Evolutionary conservation across 2,797 vertebrate species (phyloP), one percentile per base, ranked within the genome.

Genomic region (Sylvia borin): DNA sequence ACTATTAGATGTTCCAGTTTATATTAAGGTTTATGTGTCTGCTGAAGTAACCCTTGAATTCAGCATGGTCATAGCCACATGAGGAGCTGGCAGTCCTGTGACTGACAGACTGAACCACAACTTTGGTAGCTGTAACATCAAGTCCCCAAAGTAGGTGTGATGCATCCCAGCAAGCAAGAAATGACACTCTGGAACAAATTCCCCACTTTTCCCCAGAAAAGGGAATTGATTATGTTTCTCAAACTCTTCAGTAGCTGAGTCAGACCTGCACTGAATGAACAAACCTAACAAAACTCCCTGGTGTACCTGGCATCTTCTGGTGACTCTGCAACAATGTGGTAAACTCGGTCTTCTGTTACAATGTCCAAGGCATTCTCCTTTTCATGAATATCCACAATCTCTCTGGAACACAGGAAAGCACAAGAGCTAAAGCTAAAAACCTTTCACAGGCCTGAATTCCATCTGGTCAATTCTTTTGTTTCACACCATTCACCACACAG

Each of bases 341-440:
- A 99, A 26, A 98, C 98, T 91, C 99, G 98, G 83, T 99, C 99
- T 31, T 98, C 98, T 3, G 99, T 99, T 90, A 99, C 98, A 53
- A 99, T 95, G 91, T 99, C 99, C 93, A 99, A 97, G 53, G 99
- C 99, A 70, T 99, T 99, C 97, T 99, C 99, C 95, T 99, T 99
- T 96, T 99, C 99, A 12, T 99, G 99, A 96, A 99, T 99, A 97
- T 99, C 99, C 95, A 99, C 98, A 38, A 99, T 99, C 68, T 99
- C 98, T 97, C 99, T 99, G 92, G 48, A 97, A 95, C 51, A 94
- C 19, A 94, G 36, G 38, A 71, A 88, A 88, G 20, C 24, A 75
- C n/a, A 67, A 70, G 9, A 95, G 36, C 8, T 43, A 77, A 68
- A 64, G 72, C 36, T 89, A 60, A 89, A 87, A 88, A 74, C 5